These are phyloP conservation scores for Ganaspis brasiliensis DNA, from an alignment of 2,888 invertebrate genomes.

Conservation along the genomic window DNA sequence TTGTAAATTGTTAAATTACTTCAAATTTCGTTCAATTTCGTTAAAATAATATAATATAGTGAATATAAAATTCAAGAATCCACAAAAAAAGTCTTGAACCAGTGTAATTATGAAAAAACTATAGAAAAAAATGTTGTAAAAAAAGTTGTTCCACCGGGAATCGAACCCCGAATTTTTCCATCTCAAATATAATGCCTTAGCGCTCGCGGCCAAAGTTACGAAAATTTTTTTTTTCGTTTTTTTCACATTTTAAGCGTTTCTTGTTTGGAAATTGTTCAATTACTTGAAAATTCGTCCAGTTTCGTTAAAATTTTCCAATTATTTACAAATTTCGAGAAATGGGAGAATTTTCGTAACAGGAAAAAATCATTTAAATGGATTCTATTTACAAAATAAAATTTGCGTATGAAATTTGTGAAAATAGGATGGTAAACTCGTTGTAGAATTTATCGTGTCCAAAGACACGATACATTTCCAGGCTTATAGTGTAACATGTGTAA, in stretches of 20 bases:
- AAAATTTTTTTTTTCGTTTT: not conserved
- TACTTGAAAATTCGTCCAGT: no score
- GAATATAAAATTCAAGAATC: no score
- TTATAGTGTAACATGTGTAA: conserved; percentile 63
- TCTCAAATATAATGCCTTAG: not conserved
- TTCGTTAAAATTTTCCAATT: no score
- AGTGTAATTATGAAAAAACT: no score
- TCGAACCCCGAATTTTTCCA: not conserved
- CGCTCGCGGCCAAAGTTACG: not conserved
- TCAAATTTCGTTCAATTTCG: no score
- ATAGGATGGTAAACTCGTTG: not conserved
- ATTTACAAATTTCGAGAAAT: no score
- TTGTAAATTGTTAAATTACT: no score
- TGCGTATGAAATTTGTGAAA: conserved; percentile 15
- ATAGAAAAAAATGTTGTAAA: no score
- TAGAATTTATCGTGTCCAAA: conserved; percentile 27
- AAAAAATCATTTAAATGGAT: not conserved
- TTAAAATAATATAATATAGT: no score
- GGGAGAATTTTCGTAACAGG: not conserved
- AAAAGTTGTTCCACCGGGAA: not conserved
- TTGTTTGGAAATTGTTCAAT: no score
- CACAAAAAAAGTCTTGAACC: no score
- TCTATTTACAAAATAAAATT: conserved; percentile 10
- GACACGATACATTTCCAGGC: conserved; percentile 59
- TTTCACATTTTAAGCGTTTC: not conserved